A percentile compares a stretch with the other conserved stretches of the same genome.
Conservation (phyloP, 2,113 vertebrate species). For the Clupea harengus region DNA sequence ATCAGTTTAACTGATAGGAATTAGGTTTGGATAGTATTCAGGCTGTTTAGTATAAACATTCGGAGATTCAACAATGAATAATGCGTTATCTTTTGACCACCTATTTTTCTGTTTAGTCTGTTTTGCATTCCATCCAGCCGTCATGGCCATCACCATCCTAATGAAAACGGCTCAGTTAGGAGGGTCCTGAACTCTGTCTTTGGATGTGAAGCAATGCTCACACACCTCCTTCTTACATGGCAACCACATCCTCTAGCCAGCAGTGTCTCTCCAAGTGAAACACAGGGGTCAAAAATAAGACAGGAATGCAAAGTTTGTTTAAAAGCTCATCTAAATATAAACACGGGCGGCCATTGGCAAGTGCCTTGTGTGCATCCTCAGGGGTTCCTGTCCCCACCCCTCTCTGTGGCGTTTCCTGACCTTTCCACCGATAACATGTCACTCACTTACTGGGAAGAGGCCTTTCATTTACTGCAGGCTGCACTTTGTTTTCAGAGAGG, state of each 20-base stretch:
- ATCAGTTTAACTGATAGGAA: too few species aligned
- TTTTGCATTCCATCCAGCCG: neutral
- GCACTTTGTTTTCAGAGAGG: slow-evolving; percentile 26
- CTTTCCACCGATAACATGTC: slow-evolving; percentile 39
- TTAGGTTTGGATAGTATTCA: too few species aligned
- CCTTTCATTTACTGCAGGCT: slow-evolving; percentile 49
- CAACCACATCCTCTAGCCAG: slow-evolving; percentile 35
- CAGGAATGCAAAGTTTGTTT: slow-evolving; percentile 57
- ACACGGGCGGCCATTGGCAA: slow-evolving; percentile 31
- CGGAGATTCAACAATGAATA: neutral
- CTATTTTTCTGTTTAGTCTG: neutral
- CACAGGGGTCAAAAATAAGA: slow-evolving; percentile 33
- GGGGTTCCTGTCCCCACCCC: slow-evolving; percentile 65
- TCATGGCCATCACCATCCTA: neutral
- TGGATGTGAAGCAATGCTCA: neutral
- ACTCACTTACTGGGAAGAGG: slow-evolving; percentile 31
- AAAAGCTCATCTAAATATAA: slow-evolving; percentile 59
- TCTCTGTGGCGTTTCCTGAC: slow-evolving; percentile 54
- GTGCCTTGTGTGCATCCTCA: slow-evolving; percentile 31
- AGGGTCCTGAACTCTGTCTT: neutral
- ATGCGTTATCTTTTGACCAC: neutral
- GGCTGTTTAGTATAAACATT: too few species aligned
- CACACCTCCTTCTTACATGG: slow-evolving; percentile 9
- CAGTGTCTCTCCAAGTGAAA: slow-evolving; percentile 13
- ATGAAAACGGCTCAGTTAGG: neutral